Percentiles rank a stretch among this genome's conserved stretches.
phyloP scores from a whole-genome alignment of 2,888 invertebrate species.

The Lathronympha strigana region DNA sequence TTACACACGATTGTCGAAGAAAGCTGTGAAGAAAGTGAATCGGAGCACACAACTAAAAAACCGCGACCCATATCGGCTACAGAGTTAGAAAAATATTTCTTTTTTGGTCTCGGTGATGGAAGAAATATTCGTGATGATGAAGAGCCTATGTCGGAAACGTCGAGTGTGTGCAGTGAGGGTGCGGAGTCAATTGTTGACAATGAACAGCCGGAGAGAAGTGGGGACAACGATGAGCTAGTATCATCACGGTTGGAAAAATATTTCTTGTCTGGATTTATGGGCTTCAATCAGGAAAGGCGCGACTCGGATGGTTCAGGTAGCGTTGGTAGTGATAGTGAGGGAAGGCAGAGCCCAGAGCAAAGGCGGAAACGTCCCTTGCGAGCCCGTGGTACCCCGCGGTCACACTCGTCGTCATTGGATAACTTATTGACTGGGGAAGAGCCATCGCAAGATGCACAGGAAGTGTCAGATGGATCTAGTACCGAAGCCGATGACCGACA shows the following conservation, averaged over 20 bases:
- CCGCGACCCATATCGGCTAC: constrained; percentile 90
- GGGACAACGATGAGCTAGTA: constrained; percentile 89
- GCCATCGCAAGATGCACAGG: constrained; percentile 79
- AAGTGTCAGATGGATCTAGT: constrained; percentile 89
- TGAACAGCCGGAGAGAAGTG: constrained; percentile 80
- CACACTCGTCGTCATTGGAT: constrained; percentile 92
- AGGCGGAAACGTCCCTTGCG: constrained; percentile 91
- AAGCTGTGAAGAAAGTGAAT: constrained; percentile 96
- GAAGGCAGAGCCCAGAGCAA: constrained; percentile 94
- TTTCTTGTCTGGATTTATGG: constrained; percentile 93
- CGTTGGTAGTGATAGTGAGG: constrained; percentile 96
- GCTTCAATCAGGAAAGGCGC: constrained; percentile 89
- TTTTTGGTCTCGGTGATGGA: constrained; percentile 92
- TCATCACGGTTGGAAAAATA: constrained; percentile 95
- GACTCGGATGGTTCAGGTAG: constrained; percentile 93
- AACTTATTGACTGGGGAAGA: constrained; percentile 88
- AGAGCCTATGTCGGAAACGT: constrained; percentile 91
- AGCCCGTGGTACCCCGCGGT: constrained; percentile 92
- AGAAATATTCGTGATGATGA: constrained; percentile 83
- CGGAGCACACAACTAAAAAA: constrained; percentile 86
- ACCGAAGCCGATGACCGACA: constrained; percentile 89
- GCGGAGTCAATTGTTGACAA: constrained; percentile 88
- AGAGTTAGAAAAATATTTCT: constrained; percentile 95
- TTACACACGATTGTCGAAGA: constrained; percentile 97
- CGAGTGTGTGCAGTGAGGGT: constrained; percentile 93